Base-by-base conservation (phyloP, 2,888 invertebrate species). In the Dicyrtoma fusca region DNA sequence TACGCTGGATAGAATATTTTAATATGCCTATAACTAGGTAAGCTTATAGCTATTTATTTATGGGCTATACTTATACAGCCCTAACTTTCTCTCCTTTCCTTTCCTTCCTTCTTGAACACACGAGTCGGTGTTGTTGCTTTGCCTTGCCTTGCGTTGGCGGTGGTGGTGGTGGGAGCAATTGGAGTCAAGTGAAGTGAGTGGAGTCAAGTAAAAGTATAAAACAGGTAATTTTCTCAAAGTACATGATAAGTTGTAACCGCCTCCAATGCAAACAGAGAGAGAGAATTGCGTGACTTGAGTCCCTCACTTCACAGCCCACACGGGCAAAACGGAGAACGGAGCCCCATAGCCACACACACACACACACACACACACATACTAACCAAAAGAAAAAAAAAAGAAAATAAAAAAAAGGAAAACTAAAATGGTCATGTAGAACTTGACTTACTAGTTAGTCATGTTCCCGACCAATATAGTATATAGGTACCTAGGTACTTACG, bases 141-240 rank as follows among this genome's bases (percentile, higher is more conserved):
- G 25, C 59, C 59, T 23, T 25, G 6, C 6, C 23, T 55, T 5
- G 26, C 11, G 44, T 25, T 26, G 34, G n/a, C n/a, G n/a, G n/a
- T n/a, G n/a, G n/a, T n/a, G n/a, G n/a, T n/a, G n/a, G n/a, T n/a
- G n/a, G n/a, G n/a, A n/a, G n/a, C n/a, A n/a, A n/a, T n/a, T 59
- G 45, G 61, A 74, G 71, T 74, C 63, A 71, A 17, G 44, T 13
- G 14, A 61, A 44, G n/a, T n/a, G n/a, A n/a, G 34, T 59, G 45
- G 61, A 74, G 71, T 74, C 63, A 71, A 17, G 44, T 13, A 17
- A 61, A 44, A 25, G 34, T 10, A 8, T 10, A 53, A 10, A 73
- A 73, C 63, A 64, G 74, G 74, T 74, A 74, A 74, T 74, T 74
- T 74, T 59, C 69, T 49, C 62, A 68, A 74, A 74, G 69, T 75